Conservation (phyloP, 2,113 vertebrate genomes). For the Artemisiospiza belli region DNA sequence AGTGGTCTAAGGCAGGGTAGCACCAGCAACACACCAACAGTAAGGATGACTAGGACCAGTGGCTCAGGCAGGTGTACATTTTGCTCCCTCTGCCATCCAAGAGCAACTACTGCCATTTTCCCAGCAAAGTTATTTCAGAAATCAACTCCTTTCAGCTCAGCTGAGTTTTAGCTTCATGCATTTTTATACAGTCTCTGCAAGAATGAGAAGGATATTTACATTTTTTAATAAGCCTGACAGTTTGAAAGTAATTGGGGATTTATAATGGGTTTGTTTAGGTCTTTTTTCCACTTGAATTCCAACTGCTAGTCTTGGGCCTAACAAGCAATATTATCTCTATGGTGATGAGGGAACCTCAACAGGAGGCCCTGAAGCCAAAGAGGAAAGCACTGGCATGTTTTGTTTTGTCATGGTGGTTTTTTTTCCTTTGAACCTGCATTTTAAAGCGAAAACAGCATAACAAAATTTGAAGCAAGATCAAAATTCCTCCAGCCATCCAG, state of each 20-base stretch:
- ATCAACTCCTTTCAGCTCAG: conserved; percentile 36
- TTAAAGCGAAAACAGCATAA: conserved; percentile 30
- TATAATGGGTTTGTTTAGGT: conserved; percentile 67
- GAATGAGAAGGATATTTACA: conserved; percentile 63
- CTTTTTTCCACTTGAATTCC: conserved; percentile 70
- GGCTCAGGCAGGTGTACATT: not conserved
- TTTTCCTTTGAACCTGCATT: conserved; percentile 37
- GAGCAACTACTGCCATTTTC: not conserved
- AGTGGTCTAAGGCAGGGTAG: not conserved
- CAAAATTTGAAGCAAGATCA: conserved; percentile 40
- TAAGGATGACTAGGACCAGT: not conserved
- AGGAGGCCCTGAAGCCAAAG: conserved; percentile 58
- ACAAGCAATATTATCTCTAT: conserved; percentile 64
- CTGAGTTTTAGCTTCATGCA: conserved; percentile 60
- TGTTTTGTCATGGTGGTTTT: not conserved
- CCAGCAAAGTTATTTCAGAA: conserved; percentile 23
- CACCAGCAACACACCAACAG: not conserved
- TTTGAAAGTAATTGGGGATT: conserved; percentile 73
- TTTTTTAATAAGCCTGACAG: conserved; percentile 72
- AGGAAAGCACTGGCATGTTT: not conserved
- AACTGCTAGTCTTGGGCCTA: conserved; percentile 57
- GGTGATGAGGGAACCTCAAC: conserved; percentile 65
- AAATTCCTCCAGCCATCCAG: conserved; percentile 23
- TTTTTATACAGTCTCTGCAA: conserved; percentile 62
- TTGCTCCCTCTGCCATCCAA: not conserved